Evolutionary conservation across 2,888 invertebrate genomes (phyloP).

Genomic region (Halictus ligatus): DNA sequence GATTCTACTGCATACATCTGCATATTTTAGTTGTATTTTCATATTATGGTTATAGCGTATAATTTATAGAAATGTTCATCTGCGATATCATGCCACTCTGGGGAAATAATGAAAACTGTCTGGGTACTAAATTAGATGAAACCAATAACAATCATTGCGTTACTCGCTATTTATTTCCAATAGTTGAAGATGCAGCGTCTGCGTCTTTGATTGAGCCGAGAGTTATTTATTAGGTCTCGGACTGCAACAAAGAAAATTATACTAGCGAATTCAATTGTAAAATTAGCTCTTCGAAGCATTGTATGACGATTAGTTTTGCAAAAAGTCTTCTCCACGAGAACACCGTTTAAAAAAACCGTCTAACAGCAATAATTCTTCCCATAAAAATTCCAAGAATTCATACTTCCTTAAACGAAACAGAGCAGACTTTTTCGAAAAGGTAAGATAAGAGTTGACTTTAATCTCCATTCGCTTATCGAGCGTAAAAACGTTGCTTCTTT

Average conservation of each 20-base stretch:
- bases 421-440: neutral
- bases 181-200: neutral
- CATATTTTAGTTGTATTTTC: too few relatives aligned
- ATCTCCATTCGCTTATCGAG: neutral
- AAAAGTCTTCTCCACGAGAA: too few relatives aligned
- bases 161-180: neutral
- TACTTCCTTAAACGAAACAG: neutral
- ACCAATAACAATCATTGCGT: neutral
- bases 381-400: neutral
- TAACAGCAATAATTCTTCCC: too few relatives aligned
- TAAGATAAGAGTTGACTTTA: neutral
- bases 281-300: neutral
- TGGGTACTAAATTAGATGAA: neutral
- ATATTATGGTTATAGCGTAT: too few relatives aligned
- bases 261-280: neutral
- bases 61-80: neutral
- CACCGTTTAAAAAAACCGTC: too few relatives aligned
- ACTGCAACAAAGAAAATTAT: neutral
- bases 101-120: neutral
- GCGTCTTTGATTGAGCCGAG: too few relatives aligned
- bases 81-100: neutral
- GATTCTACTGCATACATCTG: too few relatives aligned
- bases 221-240: neutral
- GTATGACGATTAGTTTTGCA: too few relatives aligned
- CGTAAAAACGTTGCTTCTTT: neutral